phyloP scores from a whole-genome alignment of 2,888 invertebrate genomes.

The Ennomos fuscantarius region DNA sequence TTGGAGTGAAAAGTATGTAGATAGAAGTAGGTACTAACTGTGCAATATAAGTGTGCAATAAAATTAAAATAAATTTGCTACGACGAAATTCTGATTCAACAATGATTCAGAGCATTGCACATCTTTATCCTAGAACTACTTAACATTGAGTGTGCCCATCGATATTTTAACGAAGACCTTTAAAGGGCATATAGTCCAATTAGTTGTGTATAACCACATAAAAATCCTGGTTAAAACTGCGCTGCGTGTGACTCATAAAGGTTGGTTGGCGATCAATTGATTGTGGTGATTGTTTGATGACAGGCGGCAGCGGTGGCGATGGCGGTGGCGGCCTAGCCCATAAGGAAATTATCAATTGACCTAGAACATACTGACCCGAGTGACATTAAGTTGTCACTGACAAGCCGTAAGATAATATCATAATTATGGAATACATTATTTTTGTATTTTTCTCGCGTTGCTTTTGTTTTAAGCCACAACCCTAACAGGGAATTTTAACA shows the following conservation, averaged over 20 bases:
- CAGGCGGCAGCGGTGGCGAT: conserved; percentile 33
- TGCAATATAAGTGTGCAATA: no score
- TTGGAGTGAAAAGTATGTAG: no score
- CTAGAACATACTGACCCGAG: no score
- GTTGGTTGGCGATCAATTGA: conserved; percentile 32
- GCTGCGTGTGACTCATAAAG: conserved; percentile 54
- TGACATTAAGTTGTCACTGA: no score
- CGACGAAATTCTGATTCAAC: conserved; percentile 6
- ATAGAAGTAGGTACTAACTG: no score
- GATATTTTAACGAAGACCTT: conserved; percentile 57
- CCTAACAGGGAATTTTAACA: conserved; percentile 67
- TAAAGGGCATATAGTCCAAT: conserved; percentile 73
- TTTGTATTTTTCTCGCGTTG: conserved; percentile 13
- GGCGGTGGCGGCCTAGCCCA: no score
- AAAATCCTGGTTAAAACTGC: conserved; percentile 49
- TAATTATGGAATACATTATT: not conserved
- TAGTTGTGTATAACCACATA: conserved; percentile 52
- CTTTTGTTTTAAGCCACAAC: not conserved
- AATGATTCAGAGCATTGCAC: conserved; percentile 25
- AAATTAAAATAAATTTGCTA: no score
- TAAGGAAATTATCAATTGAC: no score
- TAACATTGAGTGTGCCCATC: conserved; percentile 38
- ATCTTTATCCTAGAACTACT: conserved; percentile 38
- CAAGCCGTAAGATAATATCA: not conserved
- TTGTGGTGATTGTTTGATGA: conserved; percentile 21